phyloP scores from a whole-genome alignment of 2,113 vertebrate species.

The Thermophis baileyi region DNA sequence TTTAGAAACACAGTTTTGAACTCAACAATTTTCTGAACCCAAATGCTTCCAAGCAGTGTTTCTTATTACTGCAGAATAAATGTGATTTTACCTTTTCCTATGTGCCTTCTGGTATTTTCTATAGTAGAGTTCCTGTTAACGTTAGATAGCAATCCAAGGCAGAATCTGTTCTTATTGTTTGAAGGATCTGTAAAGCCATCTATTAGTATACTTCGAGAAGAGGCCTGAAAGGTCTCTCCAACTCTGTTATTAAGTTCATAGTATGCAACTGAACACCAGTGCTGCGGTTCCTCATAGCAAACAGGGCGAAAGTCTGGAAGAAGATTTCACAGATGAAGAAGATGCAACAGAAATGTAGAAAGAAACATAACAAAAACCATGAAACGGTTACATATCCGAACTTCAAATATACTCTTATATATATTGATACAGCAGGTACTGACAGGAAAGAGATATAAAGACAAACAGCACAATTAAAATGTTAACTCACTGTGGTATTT shows the following conservation, averaged over 20 bases:
- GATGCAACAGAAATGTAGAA: background rate
- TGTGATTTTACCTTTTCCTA: slow-evolving; percentile 87
- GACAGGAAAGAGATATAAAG: background rate
- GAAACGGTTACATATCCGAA: background rate
- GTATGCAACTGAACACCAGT: slow-evolving; percentile 97
- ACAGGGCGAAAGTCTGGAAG: slow-evolving; percentile 88
- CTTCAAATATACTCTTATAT: background rate
- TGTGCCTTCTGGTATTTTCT: slow-evolving; percentile 95
- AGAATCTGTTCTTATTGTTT: slow-evolving; percentile 97
- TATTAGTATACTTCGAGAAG: slow-evolving; percentile 88
- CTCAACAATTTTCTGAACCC: background rate
- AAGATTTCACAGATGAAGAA: slow-evolving; percentile 7
- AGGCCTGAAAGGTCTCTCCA: slow-evolving; percentile 95
- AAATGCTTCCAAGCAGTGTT: slow-evolving; percentile 2
- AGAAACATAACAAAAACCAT: background rate
- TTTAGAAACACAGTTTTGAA: background rate
- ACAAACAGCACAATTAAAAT: background rate
- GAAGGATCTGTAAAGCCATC: slow-evolving; percentile 98
- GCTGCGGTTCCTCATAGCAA: slow-evolving; percentile 94
- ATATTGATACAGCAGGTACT: background rate
- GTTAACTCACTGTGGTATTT: background rate
- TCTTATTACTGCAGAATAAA: background rate
- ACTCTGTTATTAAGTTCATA: slow-evolving; percentile 97
- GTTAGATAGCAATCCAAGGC: slow-evolving; percentile 93
- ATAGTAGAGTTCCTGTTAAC: slow-evolving; percentile 99